Percentiles rank a stretch among this genome's conserved stretches.
phyloP scores from a whole-genome alignment of 1,140 invertebrate species.

The Pygmarrhopalites habei region DNA sequence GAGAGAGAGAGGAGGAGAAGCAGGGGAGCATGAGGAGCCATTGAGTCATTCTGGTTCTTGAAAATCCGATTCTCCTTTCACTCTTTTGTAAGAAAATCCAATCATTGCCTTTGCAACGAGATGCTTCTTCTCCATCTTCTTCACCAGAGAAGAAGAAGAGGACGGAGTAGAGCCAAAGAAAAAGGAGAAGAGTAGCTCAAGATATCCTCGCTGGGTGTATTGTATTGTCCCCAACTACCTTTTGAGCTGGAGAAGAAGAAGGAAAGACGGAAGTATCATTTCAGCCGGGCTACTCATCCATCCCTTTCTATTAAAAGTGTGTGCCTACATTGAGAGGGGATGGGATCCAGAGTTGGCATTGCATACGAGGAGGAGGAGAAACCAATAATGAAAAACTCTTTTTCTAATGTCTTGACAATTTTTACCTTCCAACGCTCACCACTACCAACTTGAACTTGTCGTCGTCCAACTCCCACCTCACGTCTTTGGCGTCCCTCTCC shows the following conservation, averaged over 20 bases:
- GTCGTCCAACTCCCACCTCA: too few relatives aligned
- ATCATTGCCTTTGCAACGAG: constrained; percentile 18
- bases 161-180: not conserved
- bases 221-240: not conserved
- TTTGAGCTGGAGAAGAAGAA: not conserved
- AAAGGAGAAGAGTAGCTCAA: constrained; percentile 1
- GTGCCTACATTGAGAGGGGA: not conserved
- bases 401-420: constrained; percentile 2
- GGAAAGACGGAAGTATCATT: not conserved
- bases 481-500: too few relatives aligned
- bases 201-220: not conserved
- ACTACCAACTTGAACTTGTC: too few relatives aligned
- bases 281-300: not conserved
- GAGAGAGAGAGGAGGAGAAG: not conserved
- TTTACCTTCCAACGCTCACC: constrained; percentile 5
- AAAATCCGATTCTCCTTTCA: constrained; percentile 32
- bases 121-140: too few relatives aligned
- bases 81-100: constrained; percentile 32
- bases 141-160: not conserved
- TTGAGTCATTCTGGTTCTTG: constrained; percentile 18
- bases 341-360: not conserved
- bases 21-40: constrained; percentile 13
- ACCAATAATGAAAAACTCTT: constrained; percentile 2
- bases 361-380: not conserved
- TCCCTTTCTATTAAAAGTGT: not conserved